Evolutionary conservation across 2,888 invertebrate genomes (phyloP).

Genomic region (Andrena praecox): DNA sequence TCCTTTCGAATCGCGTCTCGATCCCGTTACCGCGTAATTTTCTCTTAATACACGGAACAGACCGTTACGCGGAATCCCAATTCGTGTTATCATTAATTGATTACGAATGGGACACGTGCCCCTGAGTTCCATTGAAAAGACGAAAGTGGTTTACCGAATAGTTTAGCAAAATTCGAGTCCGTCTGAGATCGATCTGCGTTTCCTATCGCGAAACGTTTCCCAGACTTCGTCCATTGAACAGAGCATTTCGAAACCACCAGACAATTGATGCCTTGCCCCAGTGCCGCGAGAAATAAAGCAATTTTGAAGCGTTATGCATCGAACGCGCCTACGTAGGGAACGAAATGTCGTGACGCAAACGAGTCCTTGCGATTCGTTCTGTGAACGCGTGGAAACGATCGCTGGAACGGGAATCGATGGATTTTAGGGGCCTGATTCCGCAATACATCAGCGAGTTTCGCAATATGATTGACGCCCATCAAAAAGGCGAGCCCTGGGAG

Average conservation of each 20-base stretch:
- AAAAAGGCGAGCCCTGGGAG: neutral
- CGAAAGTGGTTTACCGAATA: neutral
- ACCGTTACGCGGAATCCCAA: neutral
- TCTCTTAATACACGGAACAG: neutral
- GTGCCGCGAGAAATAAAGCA: conserved; percentile 38
- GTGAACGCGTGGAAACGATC: conserved; percentile 4
- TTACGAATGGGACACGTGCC: neutral
- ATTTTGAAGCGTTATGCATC: conserved; percentile 31
- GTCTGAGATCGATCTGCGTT: conserved; percentile 1
- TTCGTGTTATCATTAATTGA: neutral
- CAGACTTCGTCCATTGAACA: conserved; percentile 1
- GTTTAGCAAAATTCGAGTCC: neutral
- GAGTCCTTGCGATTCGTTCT: neutral
- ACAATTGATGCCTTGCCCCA: conserved; percentile 22
- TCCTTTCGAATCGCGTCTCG: neutral
- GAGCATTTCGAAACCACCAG: conserved; percentile 24
- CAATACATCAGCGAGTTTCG: neutral
- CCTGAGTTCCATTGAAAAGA: neutral
- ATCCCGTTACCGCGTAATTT: conserved; percentile 8
- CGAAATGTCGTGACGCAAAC: conserved; percentile 14
- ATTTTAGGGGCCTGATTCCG: neutral
- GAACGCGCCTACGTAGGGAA: neutral
- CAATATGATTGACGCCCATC: conserved; percentile 1
- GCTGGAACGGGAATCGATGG: neutral
- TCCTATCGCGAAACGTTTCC: neutral